Conservation (phyloP, 2,888 invertebrate species). For the Isoperla grammatica region DNA sequence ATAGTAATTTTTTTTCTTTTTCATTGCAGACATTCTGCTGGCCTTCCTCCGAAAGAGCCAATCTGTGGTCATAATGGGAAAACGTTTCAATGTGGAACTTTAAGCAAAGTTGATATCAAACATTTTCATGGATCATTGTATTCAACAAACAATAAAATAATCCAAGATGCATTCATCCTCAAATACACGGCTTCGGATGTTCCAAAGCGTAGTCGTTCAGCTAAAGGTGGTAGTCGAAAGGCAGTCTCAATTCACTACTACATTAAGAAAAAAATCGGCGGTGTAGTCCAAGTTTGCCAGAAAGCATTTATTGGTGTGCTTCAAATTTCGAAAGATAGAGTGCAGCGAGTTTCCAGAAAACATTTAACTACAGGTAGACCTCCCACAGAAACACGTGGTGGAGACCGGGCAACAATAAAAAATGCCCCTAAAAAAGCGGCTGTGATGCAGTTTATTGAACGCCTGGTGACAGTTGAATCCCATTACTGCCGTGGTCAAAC, state of each 20-base stretch:
- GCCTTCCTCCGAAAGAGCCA: background rate
- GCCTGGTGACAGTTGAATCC: slow-evolving; percentile 1
- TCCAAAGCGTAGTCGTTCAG: background rate
- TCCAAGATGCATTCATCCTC: slow-evolving; percentile 6
- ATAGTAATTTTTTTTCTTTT: no score
- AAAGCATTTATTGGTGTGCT: slow-evolving; percentile 7
- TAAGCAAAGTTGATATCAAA: background rate
- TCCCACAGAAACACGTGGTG: background rate
- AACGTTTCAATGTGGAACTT: background rate
- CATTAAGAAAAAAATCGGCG: slow-evolving; percentile 4
- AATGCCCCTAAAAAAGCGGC: background rate
- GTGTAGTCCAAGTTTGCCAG: slow-evolving; percentile 7
- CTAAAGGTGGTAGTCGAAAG: no score
- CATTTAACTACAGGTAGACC: background rate
- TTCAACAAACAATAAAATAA: background rate
- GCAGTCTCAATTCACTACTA: no score
- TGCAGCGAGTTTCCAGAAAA: background rate
- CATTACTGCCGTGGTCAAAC: slow-evolving; percentile 26
- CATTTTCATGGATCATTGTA: slow-evolving; percentile 10
- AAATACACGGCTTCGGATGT: background rate
- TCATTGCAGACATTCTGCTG: no score
- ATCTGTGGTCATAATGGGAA: background rate
- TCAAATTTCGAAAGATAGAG: background rate
- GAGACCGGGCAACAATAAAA: background rate
- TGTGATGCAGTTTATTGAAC: background rate